These are phyloP conservation scores for Nilaparvata lugens DNA, from an alignment of 1,140 invertebrate species.

Conservation along the genomic window DNA sequence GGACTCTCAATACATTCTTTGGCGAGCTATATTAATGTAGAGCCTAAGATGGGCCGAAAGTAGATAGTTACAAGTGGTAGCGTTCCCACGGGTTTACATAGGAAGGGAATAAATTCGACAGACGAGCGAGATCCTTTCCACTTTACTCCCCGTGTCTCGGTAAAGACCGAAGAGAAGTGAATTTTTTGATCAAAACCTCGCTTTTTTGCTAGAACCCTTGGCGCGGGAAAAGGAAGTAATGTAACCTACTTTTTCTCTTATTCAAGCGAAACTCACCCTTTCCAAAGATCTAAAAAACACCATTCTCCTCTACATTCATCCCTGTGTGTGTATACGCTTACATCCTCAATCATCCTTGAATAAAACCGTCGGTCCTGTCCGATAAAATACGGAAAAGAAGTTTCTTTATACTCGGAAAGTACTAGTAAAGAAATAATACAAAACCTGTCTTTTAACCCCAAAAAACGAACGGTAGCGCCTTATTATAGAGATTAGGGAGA, in stretches of 20 bases:
- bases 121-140: not conserved
- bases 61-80: conserved; percentile 9
- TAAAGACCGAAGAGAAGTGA: conserved; percentile 2
- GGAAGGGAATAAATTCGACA: not conserved
- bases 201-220: not conserved
- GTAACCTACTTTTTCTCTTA: conserved; percentile 15
- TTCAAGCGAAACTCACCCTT: conserved; percentile 5
- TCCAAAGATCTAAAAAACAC: too few relatives aligned
- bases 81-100: conserved; percentile 8
- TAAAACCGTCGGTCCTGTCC: too few relatives aligned
- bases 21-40: too few relatives aligned
- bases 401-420: too few relatives aligned
- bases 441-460: conserved; percentile 10
- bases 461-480: conserved; percentile 1
- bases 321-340: too few relatives aligned
- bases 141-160: not conserved
- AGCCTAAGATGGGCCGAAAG: not conserved
- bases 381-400: too few relatives aligned
- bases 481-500: too few relatives aligned
- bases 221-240: not conserved
- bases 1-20: too few relatives aligned
- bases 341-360: too few relatives aligned
- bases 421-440: not conserved
- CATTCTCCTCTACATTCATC: too few relatives aligned
- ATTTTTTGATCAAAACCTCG: conserved; percentile 18